Percentiles rank a stretch among this genome's conserved stretches.
Conservation (phyloP, 2,797 vertebrate genomes). For the Kryptopterus vitreolus region DNA sequence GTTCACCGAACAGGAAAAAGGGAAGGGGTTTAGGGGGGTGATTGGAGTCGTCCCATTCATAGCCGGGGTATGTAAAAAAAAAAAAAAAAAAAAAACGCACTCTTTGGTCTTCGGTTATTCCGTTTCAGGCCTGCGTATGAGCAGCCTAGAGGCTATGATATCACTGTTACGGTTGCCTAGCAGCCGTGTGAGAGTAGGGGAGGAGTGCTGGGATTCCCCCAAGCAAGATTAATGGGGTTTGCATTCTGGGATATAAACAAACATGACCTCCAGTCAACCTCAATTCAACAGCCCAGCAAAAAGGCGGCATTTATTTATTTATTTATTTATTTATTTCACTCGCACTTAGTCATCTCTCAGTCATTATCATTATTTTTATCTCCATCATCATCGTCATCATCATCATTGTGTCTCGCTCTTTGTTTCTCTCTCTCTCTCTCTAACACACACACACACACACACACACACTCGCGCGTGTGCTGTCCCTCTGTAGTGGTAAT, state of each 20-base stretch:
- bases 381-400: slow-evolving; percentile 13
- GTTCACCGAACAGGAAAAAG: slow-evolving; percentile 19
- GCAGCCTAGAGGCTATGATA: slow-evolving; percentile 82
- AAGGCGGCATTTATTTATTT: slow-evolving; percentile 44
- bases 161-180: slow-evolving; percentile 59
- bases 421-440: not conserved
- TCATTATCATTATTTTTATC: slow-evolving; percentile 23
- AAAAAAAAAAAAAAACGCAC: too few relatives aligned
- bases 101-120: slow-evolving; percentile 1
- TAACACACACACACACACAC: not conserved
- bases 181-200: not conserved
- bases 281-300: slow-evolving; percentile 60
- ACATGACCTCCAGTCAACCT: slow-evolving; percentile 73
- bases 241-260: slow-evolving; percentile 67
- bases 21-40: not conserved
- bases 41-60: slow-evolving; percentile 2
- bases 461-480: not conserved
- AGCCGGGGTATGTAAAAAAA: not conserved
- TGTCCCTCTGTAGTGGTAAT: slow-evolving; percentile 19
- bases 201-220: slow-evolving; percentile 74
- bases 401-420: slow-evolving; percentile 2
- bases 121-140: slow-evolving; percentile 44
- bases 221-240: slow-evolving; percentile 70
- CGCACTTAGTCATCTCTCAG: not conserved
- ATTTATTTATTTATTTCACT: not conserved